Evolutionary conservation across 2,797 vertebrate genomes (phyloP), one percentile per base, ranked within the genome.

Genomic region (Spinus pinus): DNA sequence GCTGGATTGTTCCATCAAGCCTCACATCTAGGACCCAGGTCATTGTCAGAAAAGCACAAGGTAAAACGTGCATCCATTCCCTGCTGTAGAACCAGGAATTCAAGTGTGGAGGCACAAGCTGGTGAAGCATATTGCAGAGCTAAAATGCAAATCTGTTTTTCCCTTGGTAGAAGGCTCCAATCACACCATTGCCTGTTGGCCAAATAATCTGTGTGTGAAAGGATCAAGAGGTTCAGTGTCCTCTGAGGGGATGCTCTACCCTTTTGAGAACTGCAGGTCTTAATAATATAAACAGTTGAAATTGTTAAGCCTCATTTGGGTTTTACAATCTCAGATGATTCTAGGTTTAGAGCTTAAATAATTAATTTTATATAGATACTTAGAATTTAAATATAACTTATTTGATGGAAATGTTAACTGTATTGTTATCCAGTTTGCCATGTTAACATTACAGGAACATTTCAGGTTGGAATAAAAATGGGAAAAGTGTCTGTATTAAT

Each of bases 311-410:
- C 81, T 67, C 82, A 0, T 84, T 81, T 66, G 83, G 66, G n/a
- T 86, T 92, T 93, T 67, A 77, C 47, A 71, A 4, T 84, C 81
- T 88, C 50, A 60, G 77, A 73, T 73, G 3, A 70, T 67, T 88
- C 79, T 80, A 73, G 31, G 53, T 44, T 84, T 81, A 75, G 61
- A 90, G 75, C 58, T 79, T 78, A 81, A 85, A 86, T 91, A 91
- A 35, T 28, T 49, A 75, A 65, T 81, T 82, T 81, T 94, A n/a
- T 89, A 31, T 30, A 50, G 42, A 66, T 82, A 56, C 17, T 50
- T 65, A 65, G 65, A 94, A 77, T 31, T 82, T 58, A 86, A 93
- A 74, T 87, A 30, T 91, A 87, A 92, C 93, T 95, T 95, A 94
- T 91, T 92, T 89, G 25, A 51, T 75, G 72, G 57, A 89, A 93